Conservation (phyloP, 2,888 invertebrate species). For the Orthosia gracilis region DNA sequence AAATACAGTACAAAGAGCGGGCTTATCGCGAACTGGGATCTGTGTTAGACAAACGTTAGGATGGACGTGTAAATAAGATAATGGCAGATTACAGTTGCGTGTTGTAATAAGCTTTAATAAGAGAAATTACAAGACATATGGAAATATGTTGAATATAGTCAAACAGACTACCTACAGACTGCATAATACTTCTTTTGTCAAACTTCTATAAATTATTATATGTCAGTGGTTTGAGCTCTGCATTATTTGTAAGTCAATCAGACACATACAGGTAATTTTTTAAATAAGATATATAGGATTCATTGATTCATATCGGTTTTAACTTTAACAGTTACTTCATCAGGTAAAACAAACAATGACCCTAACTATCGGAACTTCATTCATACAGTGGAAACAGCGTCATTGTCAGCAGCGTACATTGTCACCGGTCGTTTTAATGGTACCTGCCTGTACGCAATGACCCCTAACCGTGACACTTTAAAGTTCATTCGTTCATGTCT, state of each 20-base stretch:
- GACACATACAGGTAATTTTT: too few relatives aligned
- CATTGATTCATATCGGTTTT: slow-evolving; percentile 1
- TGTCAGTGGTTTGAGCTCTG: too few relatives aligned
- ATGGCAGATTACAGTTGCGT: too few relatives aligned
- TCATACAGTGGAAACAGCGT: slow-evolving; percentile 23
- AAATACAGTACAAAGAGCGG: slow-evolving; percentile 1
- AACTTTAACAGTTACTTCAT: background rate
- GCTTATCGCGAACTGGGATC: slow-evolving; percentile 8
- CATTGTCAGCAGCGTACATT: slow-evolving; percentile 19
- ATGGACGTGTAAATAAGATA: slow-evolving; percentile 8
- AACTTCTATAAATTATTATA: background rate
- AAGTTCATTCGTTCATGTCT: background rate
- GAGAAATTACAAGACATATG: background rate
- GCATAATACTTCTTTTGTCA: background rate
- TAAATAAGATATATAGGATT: too few relatives aligned
- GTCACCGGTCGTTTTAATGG: slow-evolving; percentile 27
- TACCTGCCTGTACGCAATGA: slow-evolving; percentile 29
- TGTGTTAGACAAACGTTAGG: slow-evolving; percentile 10
- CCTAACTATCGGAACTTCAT: background rate
- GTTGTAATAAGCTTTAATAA: slow-evolving; percentile 1
- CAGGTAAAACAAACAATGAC: background rate
- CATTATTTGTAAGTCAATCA: too few relatives aligned
- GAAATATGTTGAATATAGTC: background rate
- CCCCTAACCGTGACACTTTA: slow-evolving; percentile 43
- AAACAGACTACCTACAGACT: background rate